Evolutionary conservation across 2,888 invertebrate species (phyloP), one percentile per base, ranked within the genome.

Genomic region (Sesamia inferens): DNA sequence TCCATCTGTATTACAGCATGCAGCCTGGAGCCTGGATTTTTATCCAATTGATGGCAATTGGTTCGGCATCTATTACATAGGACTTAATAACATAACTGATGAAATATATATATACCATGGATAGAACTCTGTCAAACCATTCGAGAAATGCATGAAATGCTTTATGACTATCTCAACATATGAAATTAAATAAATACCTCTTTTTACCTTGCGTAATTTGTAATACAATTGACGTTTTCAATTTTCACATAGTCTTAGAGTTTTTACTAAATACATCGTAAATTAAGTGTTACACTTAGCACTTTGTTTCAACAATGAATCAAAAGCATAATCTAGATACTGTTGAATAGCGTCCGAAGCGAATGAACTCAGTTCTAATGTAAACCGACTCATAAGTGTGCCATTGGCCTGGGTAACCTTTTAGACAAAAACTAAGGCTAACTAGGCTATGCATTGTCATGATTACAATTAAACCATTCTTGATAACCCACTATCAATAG

Each of bases 321-420:
- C 92, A 93, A 91, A 89, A 81, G 85, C 82, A 85, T 93, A 93
- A 93, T 94, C 93, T 93, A 94, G 92, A 94, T 94, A 91, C 90
- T 92, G 87, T 89, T 91, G 90, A 94, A 94, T 92, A 94, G 93
- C 90, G 91, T 90, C 85, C 92, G 92, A 92, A 91, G 96, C 95
- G 94, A 95, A 95, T 94, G 96, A 96, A 95, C 96, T 94, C 93
- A 88, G 74, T 90, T 93, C 92, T 93, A 94, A 94, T 95, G 94
- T 94, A 95, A 95, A 91, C 92, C 90, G 93, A 93, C 89, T 91
- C 91, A 90, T 79, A 95, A 94, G 87, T 95, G 90, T 95, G 95
- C 93, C 95, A 90, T 93, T 91, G 95, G 92, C 94, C 95, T 87
- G 90, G 81, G 92, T 94, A 93, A 95, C 95, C 95, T 94, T 89